Conservation (phyloP, 1,140 invertebrate species). For the Drosophila lacteicornis region DNA sequence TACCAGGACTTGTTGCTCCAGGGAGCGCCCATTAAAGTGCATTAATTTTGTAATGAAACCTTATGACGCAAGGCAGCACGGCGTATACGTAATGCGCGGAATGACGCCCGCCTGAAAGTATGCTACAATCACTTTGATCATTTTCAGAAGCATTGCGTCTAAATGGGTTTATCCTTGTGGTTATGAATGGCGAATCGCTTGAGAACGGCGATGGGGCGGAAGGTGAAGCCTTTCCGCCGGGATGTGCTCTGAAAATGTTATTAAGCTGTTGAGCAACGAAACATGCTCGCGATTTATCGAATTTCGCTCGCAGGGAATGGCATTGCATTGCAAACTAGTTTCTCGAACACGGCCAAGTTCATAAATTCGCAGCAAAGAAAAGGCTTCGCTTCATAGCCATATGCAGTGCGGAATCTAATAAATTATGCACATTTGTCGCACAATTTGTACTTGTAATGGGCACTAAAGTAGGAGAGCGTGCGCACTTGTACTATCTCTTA, state of each 20-base stretch:
- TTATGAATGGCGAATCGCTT: slow-evolving; percentile 38
- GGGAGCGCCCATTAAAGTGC: slow-evolving; percentile 45
- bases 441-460: slow-evolving; percentile 11
- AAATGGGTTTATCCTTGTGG: slow-evolving; percentile 42
- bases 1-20: slow-evolving; percentile 56
- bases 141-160: slow-evolving; percentile 17
- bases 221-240: neutral
- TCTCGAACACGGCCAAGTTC: slow-evolving; percentile 15
- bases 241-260: slow-evolving; percentile 29
- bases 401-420: slow-evolving; percentile 22
- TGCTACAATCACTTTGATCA: slow-evolving; percentile 40
- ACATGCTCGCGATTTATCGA: slow-evolving; percentile 31
- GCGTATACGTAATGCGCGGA: slow-evolving; percentile 28
- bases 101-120: slow-evolving; percentile 49
- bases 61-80: slow-evolving; percentile 54
- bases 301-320: slow-evolving; percentile 2
- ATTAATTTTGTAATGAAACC: slow-evolving; percentile 71
- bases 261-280: slow-evolving; percentile 40
- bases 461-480: neutral
- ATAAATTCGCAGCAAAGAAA: slow-evolving; percentile 1
- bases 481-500: slow-evolving; percentile 2
- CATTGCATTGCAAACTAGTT: slow-evolving; percentile 29
- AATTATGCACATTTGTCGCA: slow-evolving; percentile 32
- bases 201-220: neutral
- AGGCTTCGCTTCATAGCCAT: slow-evolving; percentile 1